These are phyloP conservation scores for Orthosia incerta DNA, from an alignment of 2,888 invertebrate genomes.

Conservation along the genomic window DNA sequence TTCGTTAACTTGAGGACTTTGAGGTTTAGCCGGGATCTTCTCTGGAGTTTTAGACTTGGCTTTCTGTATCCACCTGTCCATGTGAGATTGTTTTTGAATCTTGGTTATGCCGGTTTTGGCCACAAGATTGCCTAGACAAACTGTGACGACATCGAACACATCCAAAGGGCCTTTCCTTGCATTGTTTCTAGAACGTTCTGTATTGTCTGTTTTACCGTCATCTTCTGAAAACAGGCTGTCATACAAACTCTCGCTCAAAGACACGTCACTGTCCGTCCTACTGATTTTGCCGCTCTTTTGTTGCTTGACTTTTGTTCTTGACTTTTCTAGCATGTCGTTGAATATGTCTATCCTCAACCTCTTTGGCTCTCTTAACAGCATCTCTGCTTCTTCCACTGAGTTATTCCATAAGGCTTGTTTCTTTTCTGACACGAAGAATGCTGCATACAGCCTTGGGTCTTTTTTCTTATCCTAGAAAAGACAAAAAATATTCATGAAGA, in stretches of 20 bases:
- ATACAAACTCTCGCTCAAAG: conserved; percentile 87
- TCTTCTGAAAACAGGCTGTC: conserved; percentile 87
- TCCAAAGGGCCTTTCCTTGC: conserved; percentile 82
- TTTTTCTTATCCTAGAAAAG: conserved; percentile 89
- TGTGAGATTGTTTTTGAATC: conserved; percentile 88
- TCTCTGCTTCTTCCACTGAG: conserved; percentile 95
- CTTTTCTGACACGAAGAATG: conserved; percentile 89
- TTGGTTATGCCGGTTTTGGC: conserved; percentile 88
- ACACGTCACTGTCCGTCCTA: conserved; percentile 86
- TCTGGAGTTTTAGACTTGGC: conserved; percentile 89
- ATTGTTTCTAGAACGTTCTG: conserved; percentile 75
- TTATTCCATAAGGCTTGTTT: conserved; percentile 92
- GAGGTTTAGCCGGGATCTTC: conserved; percentile 77
- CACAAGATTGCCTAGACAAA: conserved; percentile 88
- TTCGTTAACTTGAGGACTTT: conserved; percentile 54
- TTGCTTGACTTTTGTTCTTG: conserved; percentile 71
- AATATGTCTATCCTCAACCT: conserved; percentile 91
- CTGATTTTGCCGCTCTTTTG: conserved; percentile 79
- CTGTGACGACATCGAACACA: conserved; percentile 87
- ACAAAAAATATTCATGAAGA: neutral
- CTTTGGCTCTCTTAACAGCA: conserved; percentile 90
- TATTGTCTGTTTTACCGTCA: conserved; percentile 78
- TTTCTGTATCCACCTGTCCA: conserved; percentile 89
- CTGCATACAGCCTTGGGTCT: conserved; percentile 88
- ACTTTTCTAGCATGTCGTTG: conserved; percentile 79